Conservation (phyloP, 2,797 vertebrate genomes). For the Synaphobranchus kaupii region DNA sequence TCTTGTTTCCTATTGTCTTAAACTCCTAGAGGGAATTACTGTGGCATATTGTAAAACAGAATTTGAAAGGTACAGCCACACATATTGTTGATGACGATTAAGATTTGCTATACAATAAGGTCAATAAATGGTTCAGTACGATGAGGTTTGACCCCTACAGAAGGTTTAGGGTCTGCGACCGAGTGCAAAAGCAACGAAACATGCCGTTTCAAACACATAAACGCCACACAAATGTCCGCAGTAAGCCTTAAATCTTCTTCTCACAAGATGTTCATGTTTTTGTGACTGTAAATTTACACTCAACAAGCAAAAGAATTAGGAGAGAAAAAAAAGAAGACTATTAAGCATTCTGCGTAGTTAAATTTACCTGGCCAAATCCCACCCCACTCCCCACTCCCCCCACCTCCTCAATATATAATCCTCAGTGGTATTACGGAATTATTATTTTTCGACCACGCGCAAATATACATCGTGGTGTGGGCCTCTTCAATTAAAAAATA, state of each 20-base stretch:
- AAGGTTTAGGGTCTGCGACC: not conserved
- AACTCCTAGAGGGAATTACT: not conserved
- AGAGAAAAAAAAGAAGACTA: not conserved
- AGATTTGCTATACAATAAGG: not conserved
- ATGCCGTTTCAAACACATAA: not conserved
- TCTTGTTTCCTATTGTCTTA: not conserved
- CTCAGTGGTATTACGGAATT: constrained; percentile 8
- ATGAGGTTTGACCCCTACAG: not conserved
- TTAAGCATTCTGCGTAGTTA: not conserved
- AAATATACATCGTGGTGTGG: constrained; percentile 21
- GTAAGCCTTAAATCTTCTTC: not conserved
- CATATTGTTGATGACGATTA: not conserved
- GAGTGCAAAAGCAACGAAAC: no score
- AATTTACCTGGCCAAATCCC: not conserved
- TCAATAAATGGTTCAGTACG: not conserved
- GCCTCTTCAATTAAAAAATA: constrained; percentile 32
- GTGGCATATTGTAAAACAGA: not conserved
- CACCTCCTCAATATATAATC: not conserved
- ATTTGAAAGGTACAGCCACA: not conserved
- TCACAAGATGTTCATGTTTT: not conserved
- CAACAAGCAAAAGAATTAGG: not conserved
- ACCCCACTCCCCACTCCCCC: not conserved
- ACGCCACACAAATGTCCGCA: not conserved
- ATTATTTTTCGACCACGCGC: not conserved
- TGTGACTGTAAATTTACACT: not conserved